Conservation (phyloP, 1,140 invertebrate genomes). For the Eufriesea mexicana region DNA sequence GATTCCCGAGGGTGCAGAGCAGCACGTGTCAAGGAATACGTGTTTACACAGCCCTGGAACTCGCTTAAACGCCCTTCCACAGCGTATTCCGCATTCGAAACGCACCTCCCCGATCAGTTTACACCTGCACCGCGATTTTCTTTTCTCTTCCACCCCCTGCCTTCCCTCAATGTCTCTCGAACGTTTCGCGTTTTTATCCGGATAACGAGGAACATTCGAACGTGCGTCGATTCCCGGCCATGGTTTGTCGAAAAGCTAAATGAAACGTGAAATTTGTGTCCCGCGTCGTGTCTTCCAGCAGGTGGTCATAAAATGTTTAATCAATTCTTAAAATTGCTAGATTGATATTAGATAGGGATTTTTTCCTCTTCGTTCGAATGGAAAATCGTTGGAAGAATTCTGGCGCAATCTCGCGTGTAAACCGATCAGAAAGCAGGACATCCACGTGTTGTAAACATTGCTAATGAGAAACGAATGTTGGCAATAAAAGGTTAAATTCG, state of each 20-base stretch:
- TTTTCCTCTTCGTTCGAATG: too few species aligned
- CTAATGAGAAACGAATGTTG: too few species aligned
- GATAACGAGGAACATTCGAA: neutral
- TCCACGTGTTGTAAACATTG: too few species aligned
- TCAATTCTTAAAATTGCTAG: too few species aligned
- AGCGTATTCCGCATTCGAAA: constrained; percentile 6
- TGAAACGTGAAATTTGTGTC: neutral
- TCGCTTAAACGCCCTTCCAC: neutral
- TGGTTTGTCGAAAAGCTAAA: neutral
- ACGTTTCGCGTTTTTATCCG: neutral
- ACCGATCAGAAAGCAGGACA: too few species aligned
- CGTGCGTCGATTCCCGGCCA: neutral
- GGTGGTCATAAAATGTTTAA: too few species aligned
- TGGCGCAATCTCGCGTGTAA: too few species aligned
- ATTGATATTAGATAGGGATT: too few species aligned
- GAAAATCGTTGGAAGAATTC: too few species aligned
- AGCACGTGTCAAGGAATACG: constrained; percentile 51
- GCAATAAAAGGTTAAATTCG: too few species aligned
- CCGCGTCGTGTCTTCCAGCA: too few species aligned
- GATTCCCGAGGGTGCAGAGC: constrained; percentile 22
- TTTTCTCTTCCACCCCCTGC: too few species aligned
- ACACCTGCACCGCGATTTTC: constrained; percentile 2
- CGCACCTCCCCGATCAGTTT: constrained; percentile 10
- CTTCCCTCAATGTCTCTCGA: neutral
- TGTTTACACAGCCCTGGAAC: constrained; percentile 49